Evolutionary conservation across 2,113 vertebrate genomes (phyloP), one percentile per base, ranked within the genome.

Genomic region (Psephotus haematonotus): DNA sequence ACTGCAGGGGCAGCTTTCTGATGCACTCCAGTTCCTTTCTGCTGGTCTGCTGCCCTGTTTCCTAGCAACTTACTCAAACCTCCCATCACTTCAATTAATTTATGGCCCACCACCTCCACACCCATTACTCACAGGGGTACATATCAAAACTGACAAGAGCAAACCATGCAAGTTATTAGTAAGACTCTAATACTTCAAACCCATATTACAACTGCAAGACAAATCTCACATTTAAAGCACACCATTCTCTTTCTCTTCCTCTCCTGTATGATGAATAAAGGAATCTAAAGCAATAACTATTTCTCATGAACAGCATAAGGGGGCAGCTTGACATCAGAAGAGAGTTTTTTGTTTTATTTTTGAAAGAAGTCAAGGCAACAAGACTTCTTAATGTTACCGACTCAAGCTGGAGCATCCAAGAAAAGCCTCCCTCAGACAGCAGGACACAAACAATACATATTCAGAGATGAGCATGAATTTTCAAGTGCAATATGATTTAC

Each of bases 1-100:
- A 85, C 44, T 90, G 93, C 97, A 98, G 95, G 93, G 98, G 70
- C 97, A 94, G 93, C 80, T 90, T 78, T 92, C 76, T 86, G 91
- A 68, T 94, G 69, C 50, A 83, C 91, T 88, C 93, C 47, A 50
- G 84, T 68, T 96, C 64, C 86, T 96, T 89, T 88, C 86, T 70
- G 77, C 92, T 76, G 81, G 33, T 83, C 90, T 71, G 81, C 95
- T 93, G 86, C 94, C 82, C 88, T 67, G 97, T 99, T 96, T 93
- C 98, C 98, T 98, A 98, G 98, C 98, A 98, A 98, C 98, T 95
- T 88, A 93, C 86, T 97, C 93, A 98, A 98, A 96, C 96, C 90
- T 98, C 94, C 87, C 97, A 93, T 96, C 96, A 97, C 88, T 96
- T 97, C 41, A 44, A 94, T 88, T 96, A 97, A 97, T 98, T 97